Evolutionary conservation across 2,797 vertebrate genomes (phyloP), one percentile per base, ranked within the genome.

Genomic region (Salmo trutta): DNA sequence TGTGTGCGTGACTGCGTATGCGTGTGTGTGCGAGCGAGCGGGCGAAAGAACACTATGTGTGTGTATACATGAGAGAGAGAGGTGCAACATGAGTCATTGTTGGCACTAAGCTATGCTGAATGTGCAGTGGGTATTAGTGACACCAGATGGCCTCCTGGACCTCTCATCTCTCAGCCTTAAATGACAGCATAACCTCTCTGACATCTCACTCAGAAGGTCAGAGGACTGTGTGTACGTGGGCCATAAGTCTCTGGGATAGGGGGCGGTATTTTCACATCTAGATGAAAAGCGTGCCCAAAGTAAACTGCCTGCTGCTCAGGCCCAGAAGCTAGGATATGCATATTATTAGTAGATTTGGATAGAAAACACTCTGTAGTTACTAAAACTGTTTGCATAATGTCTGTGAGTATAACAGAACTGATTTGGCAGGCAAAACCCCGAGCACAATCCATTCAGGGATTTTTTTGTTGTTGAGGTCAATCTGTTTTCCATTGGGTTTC

Each of bases 51-150:
- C 70, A 78, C 74, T 70, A 70, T 75, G 81, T 77, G 74, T 31
- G 75, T 76, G 75, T 41, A 24, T 66, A 17, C 27, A 33, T 24
- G 74, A 21, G 75, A 19, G 66, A 51, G 67, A 24, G 24, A 76
- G 21, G 8, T 80, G 89, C 89, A 92, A 92, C 84, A 78, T 85
- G 86, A 93, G 75, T 86, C 86, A 83, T 76, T 56, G 72, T 73
- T 84, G 82, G 83, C 85, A 77, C 75, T 75, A 78, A 79, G 71
- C 77, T 79, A 65, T 92, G 91, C 91, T 92, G 90, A 93, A 83
- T 47, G 79, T 82, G 88, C 90, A 89, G 81, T 71, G 74, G 77
- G 82, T 89, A 91, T 93, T 84, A 88, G 85, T 89, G 87, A 91
- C 83, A 84, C 83, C 73, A 68, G 82, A 79, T 68, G 56, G 75